Evolutionary conservation across 2,113 vertebrate species (phyloP).

Genomic region (Coptodon rendalli): DNA sequence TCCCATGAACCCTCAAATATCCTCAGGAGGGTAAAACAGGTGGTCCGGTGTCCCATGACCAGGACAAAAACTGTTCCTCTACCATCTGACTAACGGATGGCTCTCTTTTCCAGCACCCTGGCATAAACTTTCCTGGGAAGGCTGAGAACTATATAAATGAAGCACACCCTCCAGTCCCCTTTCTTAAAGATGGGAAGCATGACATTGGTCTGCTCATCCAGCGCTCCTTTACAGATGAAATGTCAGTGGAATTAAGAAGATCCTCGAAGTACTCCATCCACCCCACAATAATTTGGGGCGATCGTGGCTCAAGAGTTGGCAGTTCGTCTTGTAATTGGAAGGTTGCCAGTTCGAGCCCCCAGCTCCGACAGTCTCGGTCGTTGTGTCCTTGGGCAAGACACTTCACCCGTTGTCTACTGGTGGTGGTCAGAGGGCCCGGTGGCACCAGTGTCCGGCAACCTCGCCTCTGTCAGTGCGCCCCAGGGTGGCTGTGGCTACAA

Average conservation of each 20-base stretch:
- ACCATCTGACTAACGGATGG: not conserved
- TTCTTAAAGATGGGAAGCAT: not conserved
- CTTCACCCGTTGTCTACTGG: not conserved
- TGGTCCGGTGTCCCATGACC: not conserved
- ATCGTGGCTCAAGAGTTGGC: no score
- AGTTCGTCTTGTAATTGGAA: not conserved
- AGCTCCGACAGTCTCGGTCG: not conserved
- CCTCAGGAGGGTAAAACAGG: not conserved
- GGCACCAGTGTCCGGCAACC: rapidly evolving
- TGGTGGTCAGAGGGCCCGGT: not conserved
- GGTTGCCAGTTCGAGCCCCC: not conserved
- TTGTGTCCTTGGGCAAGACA: no score
- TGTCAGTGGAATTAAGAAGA: not conserved
- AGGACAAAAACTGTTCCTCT: not conserved
- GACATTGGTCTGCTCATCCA: not conserved
- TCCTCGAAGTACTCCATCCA: not conserved
- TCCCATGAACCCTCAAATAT: not conserved
- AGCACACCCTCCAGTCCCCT: not conserved
- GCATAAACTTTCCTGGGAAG: not conserved
- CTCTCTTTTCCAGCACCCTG: not conserved
- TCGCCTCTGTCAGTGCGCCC: not conserved
- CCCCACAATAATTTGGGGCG: not conserved
- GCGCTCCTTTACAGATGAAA: not conserved
- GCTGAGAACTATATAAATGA: not conserved
- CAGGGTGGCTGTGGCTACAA: not conserved